Evolutionary conservation across 92 coral and sea anemone species (phyloP).

Genomic region (Porites lobata): DNA sequence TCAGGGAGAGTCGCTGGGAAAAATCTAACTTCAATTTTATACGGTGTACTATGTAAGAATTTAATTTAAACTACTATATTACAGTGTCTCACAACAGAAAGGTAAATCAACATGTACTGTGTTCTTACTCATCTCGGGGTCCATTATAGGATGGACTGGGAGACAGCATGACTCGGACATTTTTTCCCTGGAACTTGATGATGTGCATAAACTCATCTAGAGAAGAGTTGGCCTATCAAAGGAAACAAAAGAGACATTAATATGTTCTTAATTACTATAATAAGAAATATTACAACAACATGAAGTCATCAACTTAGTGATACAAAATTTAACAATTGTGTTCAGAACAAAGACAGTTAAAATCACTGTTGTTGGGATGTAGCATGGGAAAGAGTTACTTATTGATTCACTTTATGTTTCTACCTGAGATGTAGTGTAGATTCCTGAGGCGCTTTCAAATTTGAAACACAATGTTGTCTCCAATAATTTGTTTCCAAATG

Average conservation of each 20-base stretch:
- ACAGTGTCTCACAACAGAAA: not conserved
- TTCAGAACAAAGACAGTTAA: too few species aligned
- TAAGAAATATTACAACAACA: too few species aligned
- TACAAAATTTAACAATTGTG: too few species aligned
- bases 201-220: constrained; percentile 96
- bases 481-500: constrained; percentile 93
- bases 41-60: too few species aligned
- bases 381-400: too few species aligned
- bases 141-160: constrained; percentile 97
- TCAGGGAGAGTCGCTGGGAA: too few species aligned
- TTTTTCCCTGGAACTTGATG: constrained; percentile 80
- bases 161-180: constrained; percentile 91
- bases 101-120: not conserved
- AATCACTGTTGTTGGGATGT: too few species aligned
- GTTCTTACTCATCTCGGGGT: constrained; percentile 88
- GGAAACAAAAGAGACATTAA: not conserved
- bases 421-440: constrained; percentile 93
- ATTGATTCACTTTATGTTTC: not conserved
- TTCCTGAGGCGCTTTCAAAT: constrained; percentile 93
- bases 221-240: constrained; percentile 82
- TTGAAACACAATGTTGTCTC: constrained; percentile 95
- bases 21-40: too few species aligned
- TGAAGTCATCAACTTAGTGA: too few species aligned
- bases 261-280: too few species aligned
- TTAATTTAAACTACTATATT: too few species aligned